Percentiles rank a stretch among this genome's conserved stretches.
These are phyloP conservation scores for Mesitornis unicolor DNA, from an alignment of 2,113 vertebrate genomes.

Conservation along the genomic window DNA sequence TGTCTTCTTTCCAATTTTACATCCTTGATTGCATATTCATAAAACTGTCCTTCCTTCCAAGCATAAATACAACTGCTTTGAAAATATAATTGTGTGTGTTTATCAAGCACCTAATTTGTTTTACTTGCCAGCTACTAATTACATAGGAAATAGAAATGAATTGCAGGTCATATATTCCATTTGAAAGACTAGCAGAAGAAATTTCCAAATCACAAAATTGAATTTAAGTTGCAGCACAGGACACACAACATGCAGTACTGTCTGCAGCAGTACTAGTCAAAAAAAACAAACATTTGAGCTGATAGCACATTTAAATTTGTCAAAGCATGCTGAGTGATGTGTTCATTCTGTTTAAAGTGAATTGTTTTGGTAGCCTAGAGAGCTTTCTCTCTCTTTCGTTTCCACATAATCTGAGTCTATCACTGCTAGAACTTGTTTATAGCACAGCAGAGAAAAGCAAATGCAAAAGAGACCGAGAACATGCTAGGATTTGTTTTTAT, in stretches of 20 bases:
- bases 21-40: slow-evolving; percentile 83
- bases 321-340: neutral
- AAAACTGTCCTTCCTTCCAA: slow-evolving; percentile 73
- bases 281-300: neutral
- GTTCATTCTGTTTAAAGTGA: neutral
- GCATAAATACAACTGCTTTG: slow-evolving; percentile 76
- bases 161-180: slow-evolving; percentile 56
- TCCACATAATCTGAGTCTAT: neutral
- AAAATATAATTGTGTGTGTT: slow-evolving; percentile 77
- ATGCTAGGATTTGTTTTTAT: neutral
- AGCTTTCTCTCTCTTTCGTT: neutral
- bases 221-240: neutral
- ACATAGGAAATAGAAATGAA: slow-evolving; percentile 69
- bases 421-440: slow-evolving; percentile 22
- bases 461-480: slow-evolving; percentile 24
- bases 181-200: slow-evolving; percentile 40
- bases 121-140: slow-evolving; percentile 76
- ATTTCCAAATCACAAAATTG: slow-evolving; percentile 6
- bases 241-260: neutral
- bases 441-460: slow-evolving; percentile 15
- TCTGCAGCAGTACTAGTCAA: neutral
- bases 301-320: slow-evolving; percentile 24
- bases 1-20: slow-evolving; percentile 83
- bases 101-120: slow-evolving; percentile 79
- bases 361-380: slow-evolving; percentile 25